Evolutionary conservation across 35 echinoderm and acorn worm genomes (phyloP).

Genomic region (Lytechinus pictus): DNA sequence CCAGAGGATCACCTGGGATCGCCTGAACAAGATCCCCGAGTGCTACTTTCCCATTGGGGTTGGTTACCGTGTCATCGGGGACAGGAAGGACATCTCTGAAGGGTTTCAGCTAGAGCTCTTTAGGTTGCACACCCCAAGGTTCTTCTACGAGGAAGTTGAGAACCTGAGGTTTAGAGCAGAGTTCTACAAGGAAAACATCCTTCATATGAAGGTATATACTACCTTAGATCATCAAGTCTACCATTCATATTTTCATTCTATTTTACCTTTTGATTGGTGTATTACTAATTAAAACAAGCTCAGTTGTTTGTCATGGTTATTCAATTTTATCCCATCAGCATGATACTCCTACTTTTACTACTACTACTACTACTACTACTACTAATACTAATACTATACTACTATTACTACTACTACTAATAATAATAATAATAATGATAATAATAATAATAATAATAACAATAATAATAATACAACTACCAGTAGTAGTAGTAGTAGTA

Average conservation of each 20-base stretch:
- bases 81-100: conserved; percentile 47
- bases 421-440: too few species aligned
- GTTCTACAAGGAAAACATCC: conserved; percentile 79
- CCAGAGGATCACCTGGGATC: conserved; percentile 68
- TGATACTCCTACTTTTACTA: too few species aligned
- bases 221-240: not conserved
- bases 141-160: conserved; percentile 74
- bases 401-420: too few species aligned
- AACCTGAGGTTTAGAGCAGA: conserved; percentile 79
- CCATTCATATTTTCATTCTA: not conserved
- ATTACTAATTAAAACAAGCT: too few species aligned
- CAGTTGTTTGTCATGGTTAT: too few species aligned
- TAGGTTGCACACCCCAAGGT: conserved; percentile 68
- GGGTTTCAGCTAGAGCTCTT: conserved; percentile 78
- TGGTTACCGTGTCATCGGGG: conserved; percentile 69
- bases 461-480: too few species aligned
- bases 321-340: too few species aligned
- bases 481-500: too few species aligned
- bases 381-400: too few species aligned
- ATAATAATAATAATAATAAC: too few species aligned
- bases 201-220: conserved; percentile 91
- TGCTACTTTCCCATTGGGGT: conserved; percentile 79
- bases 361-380: too few species aligned
- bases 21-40: conserved; percentile 72
- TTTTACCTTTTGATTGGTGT: not conserved